phyloP scores from a whole-genome alignment of 2,113 vertebrate genomes.

The Porphyrio hochstetteri region DNA sequence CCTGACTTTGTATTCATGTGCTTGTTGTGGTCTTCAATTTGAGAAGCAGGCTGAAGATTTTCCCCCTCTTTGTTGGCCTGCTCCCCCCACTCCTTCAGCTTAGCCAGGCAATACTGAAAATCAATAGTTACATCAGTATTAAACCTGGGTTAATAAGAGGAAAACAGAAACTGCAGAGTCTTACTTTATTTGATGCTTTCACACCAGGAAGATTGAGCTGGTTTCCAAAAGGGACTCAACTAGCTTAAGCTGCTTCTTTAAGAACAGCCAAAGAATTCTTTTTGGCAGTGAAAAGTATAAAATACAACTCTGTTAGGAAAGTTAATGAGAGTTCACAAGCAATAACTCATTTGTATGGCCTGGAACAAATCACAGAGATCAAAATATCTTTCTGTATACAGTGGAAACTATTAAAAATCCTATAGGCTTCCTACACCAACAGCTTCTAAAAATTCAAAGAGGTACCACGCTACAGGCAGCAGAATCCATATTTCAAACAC shows the following conservation, averaged over 20 bases:
- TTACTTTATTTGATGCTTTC: neutral
- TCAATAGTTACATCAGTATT: neutral
- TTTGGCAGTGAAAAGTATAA: neutral
- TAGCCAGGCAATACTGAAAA: neutral
- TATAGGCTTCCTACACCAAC: neutral
- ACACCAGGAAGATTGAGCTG: neutral
- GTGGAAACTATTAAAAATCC: neutral
- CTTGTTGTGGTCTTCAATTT: neutral
- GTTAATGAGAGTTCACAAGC: neutral
- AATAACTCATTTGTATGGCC: neutral
- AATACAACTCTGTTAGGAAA: neutral
- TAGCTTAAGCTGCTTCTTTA: neutral
- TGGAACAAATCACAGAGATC: neutral
- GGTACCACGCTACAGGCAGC: neutral
- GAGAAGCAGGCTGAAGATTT: neutral
- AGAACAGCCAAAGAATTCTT: neutral
- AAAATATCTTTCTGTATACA: neutral
- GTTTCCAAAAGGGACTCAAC: neutral
- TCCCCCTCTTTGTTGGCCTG: neutral
- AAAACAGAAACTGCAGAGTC: neutral
- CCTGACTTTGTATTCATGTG: fast-evolving
- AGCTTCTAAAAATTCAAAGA: neutral
- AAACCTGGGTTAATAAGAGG: neutral
- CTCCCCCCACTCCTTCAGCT: neutral
- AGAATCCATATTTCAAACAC: neutral